Base-by-base conservation (phyloP, 53 echinoderm and acorn worm species). In the Crossaster papposus region DNA sequence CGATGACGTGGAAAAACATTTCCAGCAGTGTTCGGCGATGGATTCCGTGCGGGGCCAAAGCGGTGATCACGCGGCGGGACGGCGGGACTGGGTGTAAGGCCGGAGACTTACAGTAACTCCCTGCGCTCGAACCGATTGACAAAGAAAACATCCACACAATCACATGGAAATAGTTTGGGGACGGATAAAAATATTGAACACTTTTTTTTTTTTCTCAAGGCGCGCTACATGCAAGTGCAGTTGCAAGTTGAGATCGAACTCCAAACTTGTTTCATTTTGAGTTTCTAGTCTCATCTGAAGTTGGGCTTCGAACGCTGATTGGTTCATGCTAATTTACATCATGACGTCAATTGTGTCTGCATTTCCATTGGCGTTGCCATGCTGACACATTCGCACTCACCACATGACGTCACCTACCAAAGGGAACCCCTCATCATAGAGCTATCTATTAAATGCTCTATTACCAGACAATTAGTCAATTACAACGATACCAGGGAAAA, bases 1-100 rank as follows among this genome's bases (percentile, higher is more conserved):
- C 51, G 15, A 65, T 35, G 50, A 26, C 53, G 18, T 72, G 79
- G 35, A 64, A 90, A 81, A 90, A 90, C 90, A 90, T 81, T 72
- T 90, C 90, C 90, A 81, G 81, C 90, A 7, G 90, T 30, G 90
- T 33, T 12, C 15, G 31, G 90, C 81, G 71, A 90, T 90, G 78
- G 72, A 54, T 52, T 72, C 81, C 90, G 74, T 90, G 81, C 81
- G 58, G 72, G 85, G 50, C n/a, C n/a, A 52, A 54, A 30, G 51
- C 36, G 85, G 85, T 53, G 72, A 54, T 53, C 85, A 85, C 72
- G 85, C 51, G 73, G 85, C 17, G 85, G 71, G 51, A 10, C 54
- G 2, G 52, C 54, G 35, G 71, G 85, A 73, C 32, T 37, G 83
- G 83, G 83, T 83, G 83, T 83, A 83, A 83, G 24, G 14, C n/a